Conservation (phyloP, 2,888 invertebrate genomes). For the Ellobium chinense region DNA sequence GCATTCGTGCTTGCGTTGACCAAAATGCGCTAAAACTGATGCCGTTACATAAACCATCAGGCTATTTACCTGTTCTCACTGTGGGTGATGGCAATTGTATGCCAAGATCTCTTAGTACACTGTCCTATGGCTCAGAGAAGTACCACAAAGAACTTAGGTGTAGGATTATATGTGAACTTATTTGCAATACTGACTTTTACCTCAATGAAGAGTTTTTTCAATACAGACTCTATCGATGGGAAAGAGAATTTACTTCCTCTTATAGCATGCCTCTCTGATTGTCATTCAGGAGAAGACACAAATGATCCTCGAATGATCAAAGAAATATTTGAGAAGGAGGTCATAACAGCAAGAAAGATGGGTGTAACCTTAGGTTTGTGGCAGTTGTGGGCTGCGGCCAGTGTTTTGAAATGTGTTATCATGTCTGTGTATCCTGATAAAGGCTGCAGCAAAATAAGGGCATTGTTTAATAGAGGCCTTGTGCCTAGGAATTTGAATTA, state of each 20-base stretch:
- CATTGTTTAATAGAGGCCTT: constrained; percentile 5
- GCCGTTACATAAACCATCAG: neutral
- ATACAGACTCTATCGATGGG: neutral
- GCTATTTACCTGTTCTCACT: neutral
- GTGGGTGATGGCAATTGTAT: constrained; percentile 21
- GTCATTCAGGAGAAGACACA: constrained; percentile 13
- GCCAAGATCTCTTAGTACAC: neutral
- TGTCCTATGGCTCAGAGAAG: neutral
- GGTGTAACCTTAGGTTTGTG: neutral
- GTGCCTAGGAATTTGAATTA: neutral
- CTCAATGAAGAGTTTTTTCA: neutral
- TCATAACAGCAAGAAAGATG: neutral
- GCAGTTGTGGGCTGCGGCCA: neutral
- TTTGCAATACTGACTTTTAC: neutral
- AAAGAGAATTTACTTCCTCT: neutral
- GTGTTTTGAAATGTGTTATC: constrained; percentile 4
- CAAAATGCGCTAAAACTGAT: neutral
- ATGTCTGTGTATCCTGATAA: neutral
- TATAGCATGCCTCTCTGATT: neutral
- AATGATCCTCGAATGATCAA: neutral
- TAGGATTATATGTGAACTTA: neutral
- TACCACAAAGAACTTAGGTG: neutral
- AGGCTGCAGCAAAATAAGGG: neutral
- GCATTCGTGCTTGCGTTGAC: neutral
- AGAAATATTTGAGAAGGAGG: constrained; percentile 4